These are phyloP conservation scores for Tridacna crocea DNA, from an alignment of 2,888 invertebrate species.

Conservation along the genomic window DNA sequence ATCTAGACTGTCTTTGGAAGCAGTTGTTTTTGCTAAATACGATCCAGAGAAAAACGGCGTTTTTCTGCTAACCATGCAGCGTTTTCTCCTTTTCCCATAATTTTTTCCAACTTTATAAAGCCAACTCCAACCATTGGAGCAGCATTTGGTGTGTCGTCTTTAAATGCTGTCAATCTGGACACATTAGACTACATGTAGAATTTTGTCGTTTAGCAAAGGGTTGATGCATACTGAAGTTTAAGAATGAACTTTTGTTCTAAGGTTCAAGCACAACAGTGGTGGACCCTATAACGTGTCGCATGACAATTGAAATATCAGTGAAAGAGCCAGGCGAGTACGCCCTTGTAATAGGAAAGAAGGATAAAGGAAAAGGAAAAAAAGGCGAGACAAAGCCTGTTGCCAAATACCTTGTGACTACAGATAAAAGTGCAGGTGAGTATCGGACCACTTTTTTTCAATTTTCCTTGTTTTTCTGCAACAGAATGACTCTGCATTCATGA, in stretches of 20 bases:
- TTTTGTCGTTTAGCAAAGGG: too few relatives aligned
- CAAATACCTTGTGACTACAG: slow-evolving; percentile 19
- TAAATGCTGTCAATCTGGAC: too few relatives aligned
- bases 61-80: too few relatives aligned
- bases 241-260: too few relatives aligned
- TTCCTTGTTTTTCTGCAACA: neutral
- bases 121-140: too few relatives aligned
- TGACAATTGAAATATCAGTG: neutral
- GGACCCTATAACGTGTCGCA: neutral
- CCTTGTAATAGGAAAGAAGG: neutral
- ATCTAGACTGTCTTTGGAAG: too few relatives aligned
- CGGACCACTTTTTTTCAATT: neutral
- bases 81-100: neutral
- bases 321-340: neutral
- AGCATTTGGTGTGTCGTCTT: too few relatives aligned
- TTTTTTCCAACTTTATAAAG: neutral
- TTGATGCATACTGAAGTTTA: too few relatives aligned
- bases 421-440: slow-evolving; percentile 1
- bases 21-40: too few relatives aligned
- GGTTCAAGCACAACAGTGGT: neutral
- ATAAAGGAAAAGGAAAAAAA: neutral
- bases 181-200: too few relatives aligned
- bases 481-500: neutral
- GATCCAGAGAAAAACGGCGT: too few relatives aligned
- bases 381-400: neutral